Conservation (phyloP, 2,797 vertebrate species). For the Babyrousa celebensis region DNA sequence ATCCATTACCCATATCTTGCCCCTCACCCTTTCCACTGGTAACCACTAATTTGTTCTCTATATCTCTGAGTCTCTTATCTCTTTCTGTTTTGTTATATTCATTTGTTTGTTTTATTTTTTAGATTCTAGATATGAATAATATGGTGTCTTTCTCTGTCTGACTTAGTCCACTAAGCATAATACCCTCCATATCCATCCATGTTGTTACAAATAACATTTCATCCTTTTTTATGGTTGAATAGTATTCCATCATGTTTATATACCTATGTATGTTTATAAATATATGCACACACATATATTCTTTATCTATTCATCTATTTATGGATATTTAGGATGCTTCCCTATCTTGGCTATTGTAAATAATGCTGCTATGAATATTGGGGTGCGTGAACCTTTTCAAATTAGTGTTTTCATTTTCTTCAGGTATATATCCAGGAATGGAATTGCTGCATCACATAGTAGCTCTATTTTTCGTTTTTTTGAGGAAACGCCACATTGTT, state of each 20-base stretch:
- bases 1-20: not conserved
- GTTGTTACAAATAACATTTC: not conserved
- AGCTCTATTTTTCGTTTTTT: not conserved
- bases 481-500: not conserved
- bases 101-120: not conserved
- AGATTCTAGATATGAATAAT: not conserved
- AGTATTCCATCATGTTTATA: not conserved
- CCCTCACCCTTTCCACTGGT: not conserved
- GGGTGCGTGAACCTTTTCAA: not conserved
- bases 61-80: not conserved
- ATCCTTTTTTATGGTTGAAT: not conserved
- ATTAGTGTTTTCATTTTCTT: not conserved
- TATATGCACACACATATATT: rapidly evolving
- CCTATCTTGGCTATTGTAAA: not conserved
- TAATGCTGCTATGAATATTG: not conserved
- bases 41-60: not conserved
- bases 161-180: not conserved
- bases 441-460: not conserved
- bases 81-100: not conserved
- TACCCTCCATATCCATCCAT: not conserved
- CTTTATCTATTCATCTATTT: not conserved
- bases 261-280: not conserved
- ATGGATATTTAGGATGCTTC: not conserved
- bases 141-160: not conserved
- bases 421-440: not conserved